Evolutionary conservation across 2,113 vertebrate genomes (phyloP).

Genomic region (Tychaedon coryphoeus): DNA sequence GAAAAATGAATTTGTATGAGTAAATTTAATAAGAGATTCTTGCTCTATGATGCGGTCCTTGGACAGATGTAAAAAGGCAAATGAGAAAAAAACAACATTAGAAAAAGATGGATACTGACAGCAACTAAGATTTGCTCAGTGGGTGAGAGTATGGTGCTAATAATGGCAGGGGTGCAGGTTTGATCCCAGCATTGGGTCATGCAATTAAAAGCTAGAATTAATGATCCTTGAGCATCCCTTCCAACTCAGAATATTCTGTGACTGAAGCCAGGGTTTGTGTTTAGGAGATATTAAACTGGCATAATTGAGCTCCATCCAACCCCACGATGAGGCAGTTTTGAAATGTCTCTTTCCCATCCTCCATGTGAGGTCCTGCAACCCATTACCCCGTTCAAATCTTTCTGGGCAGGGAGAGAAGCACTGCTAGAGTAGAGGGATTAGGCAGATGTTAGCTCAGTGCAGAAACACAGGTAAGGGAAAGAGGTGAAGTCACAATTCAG

Average conservation of each 20-base stretch:
- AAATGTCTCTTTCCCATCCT: not conserved
- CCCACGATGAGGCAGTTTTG: not conserved
- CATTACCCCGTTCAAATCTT: not conserved
- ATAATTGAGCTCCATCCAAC: not conserved
- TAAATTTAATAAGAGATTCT: not conserved
- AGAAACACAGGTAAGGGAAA: not conserved
- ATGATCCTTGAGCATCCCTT: not conserved
- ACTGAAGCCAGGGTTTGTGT: not conserved
- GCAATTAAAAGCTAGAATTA: not conserved
- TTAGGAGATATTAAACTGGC: not conserved
- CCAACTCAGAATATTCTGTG: not conserved
- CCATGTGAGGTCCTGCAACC: not conserved
- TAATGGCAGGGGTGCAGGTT: not conserved
- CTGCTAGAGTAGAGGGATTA: not conserved
- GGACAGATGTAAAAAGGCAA: not conserved
- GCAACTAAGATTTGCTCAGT: not conserved
- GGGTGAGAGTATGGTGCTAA: not conserved
- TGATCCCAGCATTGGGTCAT: not conserved
- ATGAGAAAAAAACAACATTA: not conserved
- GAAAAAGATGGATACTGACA: not conserved
- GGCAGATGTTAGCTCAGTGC: not conserved
- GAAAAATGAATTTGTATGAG: not conserved
- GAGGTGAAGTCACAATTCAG: not conserved
- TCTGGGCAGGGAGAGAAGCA: not conserved
- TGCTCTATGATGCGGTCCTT: not conserved